These are phyloP conservation scores for Thryonomys swinderianus DNA, from an alignment of 2,113 vertebrate genomes.

Conservation along the genomic window DNA sequence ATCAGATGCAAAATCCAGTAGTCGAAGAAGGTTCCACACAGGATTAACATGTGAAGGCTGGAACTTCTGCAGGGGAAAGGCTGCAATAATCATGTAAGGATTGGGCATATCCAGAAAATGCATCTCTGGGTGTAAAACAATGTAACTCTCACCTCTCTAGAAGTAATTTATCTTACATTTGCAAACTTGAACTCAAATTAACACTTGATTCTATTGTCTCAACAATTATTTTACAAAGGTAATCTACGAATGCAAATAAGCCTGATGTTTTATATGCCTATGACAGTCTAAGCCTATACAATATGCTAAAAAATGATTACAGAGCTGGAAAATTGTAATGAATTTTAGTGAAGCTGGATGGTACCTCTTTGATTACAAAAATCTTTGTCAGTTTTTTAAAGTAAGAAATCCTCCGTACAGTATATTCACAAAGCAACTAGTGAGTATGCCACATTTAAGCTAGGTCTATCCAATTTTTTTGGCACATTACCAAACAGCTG, in stretches of 20 bases:
- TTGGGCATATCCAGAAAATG: neutral
- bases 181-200: conserved; percentile 25
- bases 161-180: conserved; percentile 17
- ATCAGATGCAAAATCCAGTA: neutral
- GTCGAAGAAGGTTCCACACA: neutral
- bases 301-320: conserved; percentile 9
- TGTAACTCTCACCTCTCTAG: conserved; percentile 19
- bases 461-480: neutral
- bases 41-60: conserved; percentile 32
- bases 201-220: neutral
- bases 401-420: neutral
- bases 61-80: neutral
- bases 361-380: neutral
- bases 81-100: neutral
- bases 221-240: conserved; percentile 37
- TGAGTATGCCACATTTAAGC: conserved; percentile 25
- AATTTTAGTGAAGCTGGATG: conserved; percentile 9
- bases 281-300: neutral
- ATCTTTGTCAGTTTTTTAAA: neutral
- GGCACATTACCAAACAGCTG: neutral
- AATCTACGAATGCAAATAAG: neutral
- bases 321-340: neutral
- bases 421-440: conserved; percentile 20
- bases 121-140: neutral
- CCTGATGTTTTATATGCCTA: neutral